phyloP scores from a whole-genome alignment of 30 jellyfish, hydroid and myxozoan species.

The Chrysaora quinquecirrha region DNA sequence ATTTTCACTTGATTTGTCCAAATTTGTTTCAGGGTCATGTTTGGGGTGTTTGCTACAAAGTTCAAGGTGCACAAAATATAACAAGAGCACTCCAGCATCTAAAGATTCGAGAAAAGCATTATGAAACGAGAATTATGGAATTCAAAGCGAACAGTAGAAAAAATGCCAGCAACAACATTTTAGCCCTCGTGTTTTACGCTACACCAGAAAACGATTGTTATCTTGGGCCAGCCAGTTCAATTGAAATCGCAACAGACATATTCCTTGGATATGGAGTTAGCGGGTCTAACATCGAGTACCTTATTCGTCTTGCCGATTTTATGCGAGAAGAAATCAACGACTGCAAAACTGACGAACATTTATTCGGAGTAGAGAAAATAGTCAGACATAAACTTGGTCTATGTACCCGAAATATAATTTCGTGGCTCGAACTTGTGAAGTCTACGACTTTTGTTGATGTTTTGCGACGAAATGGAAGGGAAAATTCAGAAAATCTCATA shows the following conservation, averaged over 20 bases:
- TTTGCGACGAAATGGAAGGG: conserved; percentile 2
- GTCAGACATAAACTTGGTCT: conserved; percentile 77
- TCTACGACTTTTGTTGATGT: conserved; percentile 14
- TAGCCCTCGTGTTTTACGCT: conserved; percentile 79
- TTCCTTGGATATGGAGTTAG: conserved; percentile 64
- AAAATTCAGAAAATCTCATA: conserved; percentile 13
- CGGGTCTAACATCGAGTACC: conserved; percentile 90
- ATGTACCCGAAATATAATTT: conserved; percentile 34
- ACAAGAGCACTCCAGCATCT: conserved; percentile 66
- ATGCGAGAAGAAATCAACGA: conserved; percentile 65
- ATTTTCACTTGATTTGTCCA: no score
- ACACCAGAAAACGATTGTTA: conserved; percentile 59
- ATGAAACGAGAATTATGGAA: conserved; percentile 39
- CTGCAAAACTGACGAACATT: conserved; percentile 75
- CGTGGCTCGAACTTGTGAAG: conserved; percentile 73
- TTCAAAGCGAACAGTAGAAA: conserved; percentile 15
- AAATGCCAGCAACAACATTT: not conserved
- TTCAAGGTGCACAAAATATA: conserved; percentile 77
- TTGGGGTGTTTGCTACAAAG: conserved; percentile 85
- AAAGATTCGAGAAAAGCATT: conserved; percentile 81
- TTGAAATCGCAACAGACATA: conserved; percentile 60
- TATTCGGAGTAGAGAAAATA: conserved; percentile 56
- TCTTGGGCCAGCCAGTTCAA: conserved; percentile 60
- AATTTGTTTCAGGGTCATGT: conserved; percentile 85
- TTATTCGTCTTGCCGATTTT: conserved; percentile 80